A percentile compares a stretch with the other conserved stretches of the same genome.
Conservation (phyloP, 2,797 vertebrate genomes). For the Salmo trutta region DNA sequence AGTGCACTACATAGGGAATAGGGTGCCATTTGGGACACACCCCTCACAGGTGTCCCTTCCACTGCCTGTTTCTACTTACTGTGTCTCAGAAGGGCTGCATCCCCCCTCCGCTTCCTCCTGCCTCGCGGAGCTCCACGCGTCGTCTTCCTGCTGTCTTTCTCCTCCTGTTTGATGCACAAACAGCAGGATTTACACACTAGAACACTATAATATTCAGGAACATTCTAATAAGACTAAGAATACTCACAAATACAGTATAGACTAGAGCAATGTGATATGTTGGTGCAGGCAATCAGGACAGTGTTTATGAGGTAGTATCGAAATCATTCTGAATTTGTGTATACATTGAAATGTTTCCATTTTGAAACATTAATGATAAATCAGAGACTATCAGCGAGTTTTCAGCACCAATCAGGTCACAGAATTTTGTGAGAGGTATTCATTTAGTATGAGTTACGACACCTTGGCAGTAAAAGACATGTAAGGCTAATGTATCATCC, state of each 20-base stretch:
- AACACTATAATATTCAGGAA: background rate
- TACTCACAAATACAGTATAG: background rate
- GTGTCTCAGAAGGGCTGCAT: slow-evolving; percentile 77
- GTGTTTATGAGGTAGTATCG: background rate
- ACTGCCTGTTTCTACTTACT: slow-evolving; percentile 65
- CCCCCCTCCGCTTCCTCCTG: slow-evolving; percentile 80
- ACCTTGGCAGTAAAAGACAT: background rate
- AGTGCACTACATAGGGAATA: too few relatives aligned
- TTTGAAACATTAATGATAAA: background rate
- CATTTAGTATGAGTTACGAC: background rate
- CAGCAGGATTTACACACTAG: background rate
- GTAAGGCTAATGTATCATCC: background rate
- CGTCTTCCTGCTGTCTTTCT: slow-evolving; percentile 79
- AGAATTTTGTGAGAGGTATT: background rate
- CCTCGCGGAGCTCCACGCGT: slow-evolving; percentile 77
- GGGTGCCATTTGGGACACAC: too few relatives aligned
- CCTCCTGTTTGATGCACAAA: slow-evolving; percentile 56
- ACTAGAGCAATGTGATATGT: background rate
- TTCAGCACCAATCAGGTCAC: background rate
- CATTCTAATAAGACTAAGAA: background rate
- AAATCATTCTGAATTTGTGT: background rate
- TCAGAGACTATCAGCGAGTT: background rate
- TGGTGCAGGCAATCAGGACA: background rate
- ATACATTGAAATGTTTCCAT: background rate
- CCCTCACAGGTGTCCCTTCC: background rate